Evolutionary conservation across 2,888 invertebrate genomes (phyloP).

Genomic region (Agonopterix alstromeriana): DNA sequence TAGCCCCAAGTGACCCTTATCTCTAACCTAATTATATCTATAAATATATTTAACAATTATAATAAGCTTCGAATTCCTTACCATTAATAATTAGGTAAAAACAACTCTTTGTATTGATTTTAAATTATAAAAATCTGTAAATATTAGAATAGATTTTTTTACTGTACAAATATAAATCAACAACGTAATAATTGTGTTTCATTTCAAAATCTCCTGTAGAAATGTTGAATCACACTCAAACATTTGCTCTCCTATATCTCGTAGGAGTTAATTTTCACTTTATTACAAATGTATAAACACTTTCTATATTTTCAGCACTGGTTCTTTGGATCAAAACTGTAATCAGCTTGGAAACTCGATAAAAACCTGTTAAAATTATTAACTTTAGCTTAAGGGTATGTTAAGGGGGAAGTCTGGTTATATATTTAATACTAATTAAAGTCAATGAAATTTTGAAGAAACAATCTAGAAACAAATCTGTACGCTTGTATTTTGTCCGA

Average conservation of each 20-base stretch:
- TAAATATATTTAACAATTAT: background rate
- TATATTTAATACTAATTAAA: no score
- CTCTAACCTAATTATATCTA: background rate
- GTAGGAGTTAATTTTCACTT: background rate
- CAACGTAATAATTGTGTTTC: background rate
- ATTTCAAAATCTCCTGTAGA: background rate
- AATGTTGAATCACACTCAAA: background rate
- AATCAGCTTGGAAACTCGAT: no score
- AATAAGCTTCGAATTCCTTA: background rate
- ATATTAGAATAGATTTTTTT: slow-evolving; percentile 12
- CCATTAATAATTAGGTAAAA: background rate
- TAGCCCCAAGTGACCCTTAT: background rate
- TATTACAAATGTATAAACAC: background rate
- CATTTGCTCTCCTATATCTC: background rate
- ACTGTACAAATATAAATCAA: slow-evolving; percentile 3
- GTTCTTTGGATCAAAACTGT: no score
- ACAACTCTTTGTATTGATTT: slow-evolving; percentile 1
- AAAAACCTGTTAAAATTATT: no score
- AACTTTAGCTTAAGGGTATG: no score
- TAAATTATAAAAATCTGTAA: slow-evolving; percentile 6
- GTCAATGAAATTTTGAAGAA: no score
- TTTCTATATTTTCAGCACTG: background rate
- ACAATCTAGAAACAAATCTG: no score
- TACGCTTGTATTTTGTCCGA: no score
- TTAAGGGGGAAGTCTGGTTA: no score